phyloP scores from a whole-genome alignment of 2,797 vertebrate genomes.

The Amniataba percoides region DNA sequence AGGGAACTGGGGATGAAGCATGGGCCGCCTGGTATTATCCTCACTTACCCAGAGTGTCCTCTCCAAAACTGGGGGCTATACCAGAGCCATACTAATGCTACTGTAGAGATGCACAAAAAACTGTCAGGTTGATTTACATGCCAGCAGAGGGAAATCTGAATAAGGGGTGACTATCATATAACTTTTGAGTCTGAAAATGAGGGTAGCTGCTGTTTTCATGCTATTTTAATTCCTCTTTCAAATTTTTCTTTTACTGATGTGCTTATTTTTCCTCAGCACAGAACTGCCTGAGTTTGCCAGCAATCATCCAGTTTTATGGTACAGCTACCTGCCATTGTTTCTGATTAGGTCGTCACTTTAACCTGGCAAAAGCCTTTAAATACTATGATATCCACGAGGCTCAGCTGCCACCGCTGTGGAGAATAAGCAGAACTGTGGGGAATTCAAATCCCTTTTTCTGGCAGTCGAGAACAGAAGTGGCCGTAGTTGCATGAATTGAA shows the following conservation, averaged over 20 bases:
- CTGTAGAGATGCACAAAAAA: not conserved
- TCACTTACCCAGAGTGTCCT: slow-evolving; percentile 32
- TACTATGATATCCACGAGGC: not conserved
- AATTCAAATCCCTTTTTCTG: not conserved
- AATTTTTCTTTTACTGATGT: not conserved
- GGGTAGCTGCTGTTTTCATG: not conserved
- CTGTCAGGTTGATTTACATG: slow-evolving; percentile 21
- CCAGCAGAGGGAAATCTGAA: not conserved
- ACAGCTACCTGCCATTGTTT: not conserved
- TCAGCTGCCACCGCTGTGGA: not conserved
- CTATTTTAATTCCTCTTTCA: not conserved
- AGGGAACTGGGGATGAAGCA: slow-evolving; percentile 25
- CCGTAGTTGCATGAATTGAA: not conserved
- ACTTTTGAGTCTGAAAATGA: not conserved
- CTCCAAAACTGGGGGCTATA: slow-evolving; percentile 20
- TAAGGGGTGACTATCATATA: not conserved
- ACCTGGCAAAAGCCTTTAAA: not conserved
- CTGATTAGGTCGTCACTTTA: not conserved
- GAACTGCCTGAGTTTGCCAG: not conserved
- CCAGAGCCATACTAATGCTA: slow-evolving; percentile 17
- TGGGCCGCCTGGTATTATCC: slow-evolving; percentile 7
- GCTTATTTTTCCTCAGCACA: not conserved
- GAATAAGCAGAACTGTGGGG: not conserved
- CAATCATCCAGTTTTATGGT: not conserved
- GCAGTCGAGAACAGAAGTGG: not conserved